Evolutionary conservation across 2,113 vertebrate species (phyloP).

Genomic region (Brachyhypopomus occidentalis): DNA sequence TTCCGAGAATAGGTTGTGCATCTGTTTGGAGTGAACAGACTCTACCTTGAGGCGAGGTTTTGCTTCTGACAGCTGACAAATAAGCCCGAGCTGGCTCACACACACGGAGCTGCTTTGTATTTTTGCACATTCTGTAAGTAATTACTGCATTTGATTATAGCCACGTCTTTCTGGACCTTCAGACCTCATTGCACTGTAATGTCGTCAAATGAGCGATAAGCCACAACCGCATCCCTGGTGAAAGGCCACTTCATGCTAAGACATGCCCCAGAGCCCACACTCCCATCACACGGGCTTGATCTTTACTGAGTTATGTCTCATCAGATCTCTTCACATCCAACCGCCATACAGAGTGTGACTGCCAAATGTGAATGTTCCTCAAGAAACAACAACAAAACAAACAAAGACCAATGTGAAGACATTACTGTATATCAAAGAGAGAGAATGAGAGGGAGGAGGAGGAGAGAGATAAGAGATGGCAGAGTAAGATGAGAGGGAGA

Average conservation of each 20-base stretch:
- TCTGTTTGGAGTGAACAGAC: not conserved
- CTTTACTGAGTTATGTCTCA: slow-evolving; percentile 52
- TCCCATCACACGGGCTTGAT: slow-evolving; percentile 42
- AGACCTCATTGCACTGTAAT: slow-evolving; percentile 23
- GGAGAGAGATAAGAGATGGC: no score
- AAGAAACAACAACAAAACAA: slow-evolving; percentile 60
- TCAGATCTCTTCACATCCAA: slow-evolving; percentile 52
- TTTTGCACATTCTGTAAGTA: slow-evolving; percentile 34
- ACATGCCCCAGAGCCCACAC: slow-evolving; percentile 51
- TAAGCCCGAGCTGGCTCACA: slow-evolving; percentile 8
- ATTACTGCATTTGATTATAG: slow-evolving; percentile 34
- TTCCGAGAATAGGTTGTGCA: not conserved
- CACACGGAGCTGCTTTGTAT: slow-evolving; percentile 31
- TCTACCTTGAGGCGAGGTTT: not conserved
- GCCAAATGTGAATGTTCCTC: slow-evolving; percentile 20
- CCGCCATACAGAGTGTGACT: not conserved
- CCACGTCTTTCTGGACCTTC: slow-evolving; percentile 29
- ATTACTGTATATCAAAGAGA: not conserved
- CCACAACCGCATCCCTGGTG: slow-evolving; percentile 31
- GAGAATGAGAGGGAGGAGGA: not conserved
- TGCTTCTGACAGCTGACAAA: slow-evolving; percentile 12
- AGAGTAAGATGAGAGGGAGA: not conserved
- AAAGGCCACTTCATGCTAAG: slow-evolving; percentile 49
- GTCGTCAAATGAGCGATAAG: slow-evolving; percentile 30
- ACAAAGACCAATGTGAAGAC: not conserved